Evolutionary conservation across 2,888 invertebrate species (phyloP), one percentile per base, ranked within the genome.

Genomic region (Labia minor): DNA sequence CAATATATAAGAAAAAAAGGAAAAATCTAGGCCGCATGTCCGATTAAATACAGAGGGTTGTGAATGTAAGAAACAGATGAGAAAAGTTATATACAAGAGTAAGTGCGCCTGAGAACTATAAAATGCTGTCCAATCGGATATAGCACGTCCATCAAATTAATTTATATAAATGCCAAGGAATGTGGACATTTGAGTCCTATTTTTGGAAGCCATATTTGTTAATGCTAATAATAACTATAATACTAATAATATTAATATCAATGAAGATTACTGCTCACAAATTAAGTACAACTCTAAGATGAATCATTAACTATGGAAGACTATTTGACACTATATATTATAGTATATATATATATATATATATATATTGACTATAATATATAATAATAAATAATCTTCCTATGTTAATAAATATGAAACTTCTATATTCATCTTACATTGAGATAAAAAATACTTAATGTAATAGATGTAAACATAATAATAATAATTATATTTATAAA

Each of bases 101-200:
- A 66, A 66, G 67, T 68, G 68, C 67, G 62, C 65, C 63, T 65
- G 63, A 66, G 63, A 63, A 66, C 64, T 67, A 33, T 63, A 49
- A 68, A 65, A 65, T 65, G 65, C 67, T 68, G 67, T 67, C 67
- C 66, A 67, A 66, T 67, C 68, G 69, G 67, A 61, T 69, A 67
- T 68, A 69, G 69, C 69, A 69, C 65, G 66, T 68, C 69, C 69
- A 69, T 68, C 69, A 69, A 64, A 21, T 65, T 61, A 61, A 49
- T 49, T 49, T 49, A 49, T 49, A 49, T 49, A 49, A 49, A 49
- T 49, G 49, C 49, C 49, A 49, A 8, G 3, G 14, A 11, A 49
- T n/a, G 49, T 49, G 49, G 49, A 49, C 49, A 49, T 49, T 49
- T 49, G 49, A 49, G 49, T 49, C 49, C 49, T 49, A 49, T 49